Base-by-base conservation (phyloP, 1,140 invertebrate genomes). In the Brachionus asplanchnoidis region DNA sequence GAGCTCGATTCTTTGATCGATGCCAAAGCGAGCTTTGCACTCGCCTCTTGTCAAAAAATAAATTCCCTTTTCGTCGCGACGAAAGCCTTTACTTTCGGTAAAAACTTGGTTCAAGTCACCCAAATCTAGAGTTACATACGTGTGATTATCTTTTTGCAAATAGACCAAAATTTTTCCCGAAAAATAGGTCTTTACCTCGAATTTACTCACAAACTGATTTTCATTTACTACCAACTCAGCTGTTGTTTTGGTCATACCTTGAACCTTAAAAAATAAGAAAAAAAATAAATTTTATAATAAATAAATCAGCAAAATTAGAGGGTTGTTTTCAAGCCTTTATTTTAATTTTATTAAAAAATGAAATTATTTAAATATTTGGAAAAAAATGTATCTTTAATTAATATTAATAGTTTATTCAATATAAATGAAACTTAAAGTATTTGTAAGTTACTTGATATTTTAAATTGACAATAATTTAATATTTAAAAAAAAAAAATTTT, bases 111-210 rank as follows among this genome's bases (percentile, higher is more conserved):
- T 17, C 40, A 84, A 50, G 75, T 84, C 84, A 75, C 28, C 46
- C 5, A 84, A 46, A 17, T 84, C 68, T 12, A 75, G 40, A 3
- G 9, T 56, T 26, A 75, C 7, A 32, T 75, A 20, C 5, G 73
- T 65, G 17, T 60, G n/a, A 26, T 40, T 40, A 40, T 84, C 84
- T 78, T 84, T 84, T 28, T 26, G 65, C 17, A 84, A 28, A 17
- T 75, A 12, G 8, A 84, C 32, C 4, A 36, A 32, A 23, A 84
- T 66, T 56, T 65, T 44, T 23, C 84, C 84, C 9, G 46, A 77
- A 66, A 84, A 84, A 66, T 84, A 84, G 17, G 84, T 36, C 28
- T 84, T 84, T n/a, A 75, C 20, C 20, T 73, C 66, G 26, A 84
- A 84, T 75, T 50, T 75, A 14, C 84, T 70, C 3, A n/a, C 8